These are phyloP conservation scores for Acomys russatus DNA, from an alignment of 2,797 vertebrate genomes.

Conservation along the genomic window DNA sequence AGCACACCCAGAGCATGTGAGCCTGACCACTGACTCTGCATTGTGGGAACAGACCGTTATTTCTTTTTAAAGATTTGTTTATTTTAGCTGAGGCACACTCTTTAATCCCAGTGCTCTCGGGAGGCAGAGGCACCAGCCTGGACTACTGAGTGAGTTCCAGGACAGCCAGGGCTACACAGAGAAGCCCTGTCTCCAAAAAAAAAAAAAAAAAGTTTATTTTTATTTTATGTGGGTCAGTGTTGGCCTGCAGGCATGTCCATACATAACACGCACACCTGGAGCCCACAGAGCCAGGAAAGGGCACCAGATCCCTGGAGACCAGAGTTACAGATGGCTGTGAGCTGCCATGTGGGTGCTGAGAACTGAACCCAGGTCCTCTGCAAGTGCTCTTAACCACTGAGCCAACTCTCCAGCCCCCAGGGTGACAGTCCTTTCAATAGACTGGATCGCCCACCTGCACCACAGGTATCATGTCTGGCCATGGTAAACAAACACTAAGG, in stretches of 20 bases:
- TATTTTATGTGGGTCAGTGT: neutral
- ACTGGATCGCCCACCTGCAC: neutral
- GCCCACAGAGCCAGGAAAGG: neutral
- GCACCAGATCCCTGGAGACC: neutral
- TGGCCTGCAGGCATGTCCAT: neutral
- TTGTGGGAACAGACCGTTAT: neutral
- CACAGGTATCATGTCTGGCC: neutral
- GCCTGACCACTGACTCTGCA: neutral
- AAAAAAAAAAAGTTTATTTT: neutral
- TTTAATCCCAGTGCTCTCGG: neutral
- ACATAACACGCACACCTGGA: neutral
- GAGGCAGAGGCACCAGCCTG: neutral
- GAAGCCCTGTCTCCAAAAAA: neutral
- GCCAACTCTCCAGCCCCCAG: neutral
- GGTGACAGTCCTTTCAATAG: constrained; percentile 62
- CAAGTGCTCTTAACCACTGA: neutral
- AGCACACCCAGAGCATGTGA: neutral
- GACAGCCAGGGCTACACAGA: neutral
- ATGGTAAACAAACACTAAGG: neutral
- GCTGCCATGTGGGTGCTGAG: neutral
- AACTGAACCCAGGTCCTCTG: neutral
- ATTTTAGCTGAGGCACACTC: neutral
- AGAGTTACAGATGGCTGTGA: neutral
- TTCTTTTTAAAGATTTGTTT: neutral
- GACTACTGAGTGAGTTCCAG: neutral